Evolutionary conservation across 2,797 vertebrate genomes (phyloP).

Genomic region (Trichosurus vulpecula): DNA sequence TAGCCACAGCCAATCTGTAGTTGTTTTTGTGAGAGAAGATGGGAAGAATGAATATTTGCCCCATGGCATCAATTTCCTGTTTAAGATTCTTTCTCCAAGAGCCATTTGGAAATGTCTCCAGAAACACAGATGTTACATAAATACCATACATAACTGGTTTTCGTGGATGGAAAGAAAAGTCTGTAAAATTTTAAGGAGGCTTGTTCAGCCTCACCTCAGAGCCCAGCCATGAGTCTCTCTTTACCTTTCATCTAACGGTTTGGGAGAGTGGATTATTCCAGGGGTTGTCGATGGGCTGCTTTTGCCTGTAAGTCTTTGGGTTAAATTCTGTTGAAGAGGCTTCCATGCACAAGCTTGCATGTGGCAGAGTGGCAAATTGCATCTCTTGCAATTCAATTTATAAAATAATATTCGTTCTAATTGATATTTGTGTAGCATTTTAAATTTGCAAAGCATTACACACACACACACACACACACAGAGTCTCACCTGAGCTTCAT

Average conservation of each 20-base stretch:
- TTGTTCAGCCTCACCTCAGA: constrained; percentile 40
- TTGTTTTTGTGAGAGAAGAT: constrained; percentile 81
- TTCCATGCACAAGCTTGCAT: not conserved
- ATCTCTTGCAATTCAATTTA: not conserved
- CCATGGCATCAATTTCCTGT: constrained; percentile 89
- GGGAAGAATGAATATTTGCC: constrained; percentile 83
- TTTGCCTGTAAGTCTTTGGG: not conserved
- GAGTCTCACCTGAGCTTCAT: not conserved
- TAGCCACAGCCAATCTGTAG: constrained; percentile 83
- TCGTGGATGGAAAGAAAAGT: constrained; percentile 60
- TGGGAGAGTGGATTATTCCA: constrained; percentile 33
- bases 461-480: too few species aligned
- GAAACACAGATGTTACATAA: constrained; percentile 75
- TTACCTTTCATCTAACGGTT: constrained; percentile 34
- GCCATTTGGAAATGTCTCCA: constrained; percentile 83
- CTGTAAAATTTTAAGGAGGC: constrained; percentile 11
- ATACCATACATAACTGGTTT: constrained; percentile 77
- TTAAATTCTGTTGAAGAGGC: constrained; percentile 25
- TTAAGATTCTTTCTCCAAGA: constrained; percentile 83
- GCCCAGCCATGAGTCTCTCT: constrained; percentile 49
- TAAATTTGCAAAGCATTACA: not conserved
- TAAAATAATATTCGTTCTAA: not conserved
- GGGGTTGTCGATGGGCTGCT: constrained; percentile 10
- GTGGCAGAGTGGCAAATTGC: not conserved
- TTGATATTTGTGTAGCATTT: not conserved